phyloP scores from a whole-genome alignment of 2,888 invertebrate genomes.

The Heliconius charithonia region DNA sequence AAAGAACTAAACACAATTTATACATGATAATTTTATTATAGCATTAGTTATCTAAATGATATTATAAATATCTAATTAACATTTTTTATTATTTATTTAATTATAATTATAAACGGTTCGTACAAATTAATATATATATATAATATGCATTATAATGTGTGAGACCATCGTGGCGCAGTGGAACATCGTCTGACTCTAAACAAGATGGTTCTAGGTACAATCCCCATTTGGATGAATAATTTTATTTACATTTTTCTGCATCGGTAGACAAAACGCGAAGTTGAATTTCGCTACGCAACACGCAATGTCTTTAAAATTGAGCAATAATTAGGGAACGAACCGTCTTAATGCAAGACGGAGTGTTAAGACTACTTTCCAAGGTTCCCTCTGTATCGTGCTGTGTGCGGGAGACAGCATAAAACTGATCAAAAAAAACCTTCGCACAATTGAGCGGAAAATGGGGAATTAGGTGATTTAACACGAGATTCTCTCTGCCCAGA shows the following conservation, averaged over 20 bases:
- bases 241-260: too few relatives aligned
- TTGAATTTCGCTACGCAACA: too few relatives aligned
- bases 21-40: neutral
- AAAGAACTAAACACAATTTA: neutral
- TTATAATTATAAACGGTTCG: neutral
- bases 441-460: too few relatives aligned
- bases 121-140: constrained; percentile 20
- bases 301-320: too few relatives aligned
- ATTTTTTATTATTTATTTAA: constrained; percentile 9
- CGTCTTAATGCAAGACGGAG: too few relatives aligned
- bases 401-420: too few relatives aligned
- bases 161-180: neutral
- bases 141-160: constrained; percentile 3
- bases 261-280: too few relatives aligned
- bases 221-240: neutral
- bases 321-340: too few relatives aligned
- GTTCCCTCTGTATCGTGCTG: too few relatives aligned
- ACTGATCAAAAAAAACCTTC: too few relatives aligned
- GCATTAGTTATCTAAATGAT: constrained; percentile 13
- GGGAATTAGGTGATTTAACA: too few relatives aligned
- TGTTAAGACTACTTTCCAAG: too few relatives aligned
- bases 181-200: neutral
- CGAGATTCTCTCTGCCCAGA: neutral
- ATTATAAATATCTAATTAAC: constrained; percentile 5
- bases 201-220: neutral